These are phyloP conservation scores for Misgurnus anguillicaudatus DNA, from an alignment of 2,113 vertebrate species.

Conservation along the genomic window DNA sequence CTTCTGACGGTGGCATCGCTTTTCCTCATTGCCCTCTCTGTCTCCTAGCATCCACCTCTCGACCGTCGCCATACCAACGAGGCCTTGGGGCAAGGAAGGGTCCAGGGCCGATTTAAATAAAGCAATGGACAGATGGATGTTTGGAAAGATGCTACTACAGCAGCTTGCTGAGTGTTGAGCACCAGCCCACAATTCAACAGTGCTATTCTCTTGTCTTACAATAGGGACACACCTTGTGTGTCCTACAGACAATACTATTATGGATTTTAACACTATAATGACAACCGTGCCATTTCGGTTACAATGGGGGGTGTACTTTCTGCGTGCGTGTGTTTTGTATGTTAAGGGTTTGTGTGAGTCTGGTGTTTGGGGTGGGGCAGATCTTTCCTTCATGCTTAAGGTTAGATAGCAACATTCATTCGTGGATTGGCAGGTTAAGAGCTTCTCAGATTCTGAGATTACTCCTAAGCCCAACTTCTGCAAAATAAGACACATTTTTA, in stretches of 20 bases:
- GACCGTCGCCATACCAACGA: conserved; percentile 67
- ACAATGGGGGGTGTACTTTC: conserved; percentile 18
- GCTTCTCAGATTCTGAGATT: conserved; percentile 10
- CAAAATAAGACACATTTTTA: neutral
- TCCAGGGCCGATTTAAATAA: neutral
- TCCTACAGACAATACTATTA: conserved; percentile 10
- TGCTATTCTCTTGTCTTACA: conserved; percentile 38
- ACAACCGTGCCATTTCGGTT: conserved; percentile 46
- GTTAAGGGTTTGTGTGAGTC: conserved; percentile 37
- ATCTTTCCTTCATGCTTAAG: conserved; percentile 19
- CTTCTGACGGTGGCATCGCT: conserved; percentile 87
- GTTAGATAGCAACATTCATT: conserved; percentile 31
- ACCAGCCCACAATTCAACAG: conserved; percentile 38
- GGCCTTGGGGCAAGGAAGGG: conserved; percentile 63
- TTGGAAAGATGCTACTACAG: conserved; percentile 11
- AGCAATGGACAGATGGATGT: neutral
- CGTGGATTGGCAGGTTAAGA: conserved; percentile 24
- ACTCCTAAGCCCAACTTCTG: neutral
- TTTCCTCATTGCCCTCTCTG: conserved; percentile 82
- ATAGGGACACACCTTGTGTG: neutral
- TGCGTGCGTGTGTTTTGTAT: conserved; percentile 30
- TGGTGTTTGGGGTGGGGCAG: conserved; percentile 10
- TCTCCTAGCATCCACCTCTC: conserved; percentile 85
- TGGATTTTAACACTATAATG: conserved; percentile 28
- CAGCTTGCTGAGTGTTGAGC: conserved; percentile 18